These are phyloP conservation scores for Cataglyphis albicans DNA, from an alignment of 2,888 invertebrate genomes.

Conservation along the genomic window DNA sequence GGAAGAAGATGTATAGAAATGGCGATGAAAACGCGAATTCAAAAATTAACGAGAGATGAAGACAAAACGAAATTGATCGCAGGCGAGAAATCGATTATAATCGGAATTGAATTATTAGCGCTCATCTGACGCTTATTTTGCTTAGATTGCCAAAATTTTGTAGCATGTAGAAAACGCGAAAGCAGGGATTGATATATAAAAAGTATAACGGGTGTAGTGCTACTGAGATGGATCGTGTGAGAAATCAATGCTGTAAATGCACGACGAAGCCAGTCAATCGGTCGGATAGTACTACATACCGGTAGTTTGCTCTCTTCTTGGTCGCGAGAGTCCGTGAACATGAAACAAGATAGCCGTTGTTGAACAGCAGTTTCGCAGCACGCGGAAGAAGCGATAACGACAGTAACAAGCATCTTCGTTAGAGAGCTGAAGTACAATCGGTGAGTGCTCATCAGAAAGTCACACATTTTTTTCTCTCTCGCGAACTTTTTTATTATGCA, in stretches of 20 bases:
- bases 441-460: slow-evolving; percentile 52
- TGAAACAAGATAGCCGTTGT: slow-evolving; percentile 40
- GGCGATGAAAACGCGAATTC: slow-evolving; percentile 2
- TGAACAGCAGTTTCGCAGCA: slow-evolving; percentile 54
- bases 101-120: not conserved
- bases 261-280: slow-evolving; percentile 42
- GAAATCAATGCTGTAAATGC: slow-evolving; percentile 8
- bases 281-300: slow-evolving; percentile 7
- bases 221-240: slow-evolving; percentile 27
- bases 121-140: not conserved
- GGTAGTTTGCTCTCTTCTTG: slow-evolving; percentile 49
- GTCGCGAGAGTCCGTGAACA: slow-evolving; percentile 26
- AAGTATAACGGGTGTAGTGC: slow-evolving; percentile 13
- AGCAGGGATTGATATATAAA: slow-evolving; percentile 29
- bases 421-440: slow-evolving; percentile 53
- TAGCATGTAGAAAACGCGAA: not conserved
- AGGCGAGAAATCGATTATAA: not conserved
- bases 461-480: slow-evolving; percentile 35
- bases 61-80: not conserved
- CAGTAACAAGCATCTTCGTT: slow-evolving; percentile 66
- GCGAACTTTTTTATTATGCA: slow-evolving; percentile 46
- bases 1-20: slow-evolving; percentile 11
- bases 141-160: not conserved
- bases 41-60: not conserved
- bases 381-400: slow-evolving; percentile 60